phyloP scores from a whole-genome alignment of 2,113 vertebrate species.

The Ictalurus furcatus region DNA sequence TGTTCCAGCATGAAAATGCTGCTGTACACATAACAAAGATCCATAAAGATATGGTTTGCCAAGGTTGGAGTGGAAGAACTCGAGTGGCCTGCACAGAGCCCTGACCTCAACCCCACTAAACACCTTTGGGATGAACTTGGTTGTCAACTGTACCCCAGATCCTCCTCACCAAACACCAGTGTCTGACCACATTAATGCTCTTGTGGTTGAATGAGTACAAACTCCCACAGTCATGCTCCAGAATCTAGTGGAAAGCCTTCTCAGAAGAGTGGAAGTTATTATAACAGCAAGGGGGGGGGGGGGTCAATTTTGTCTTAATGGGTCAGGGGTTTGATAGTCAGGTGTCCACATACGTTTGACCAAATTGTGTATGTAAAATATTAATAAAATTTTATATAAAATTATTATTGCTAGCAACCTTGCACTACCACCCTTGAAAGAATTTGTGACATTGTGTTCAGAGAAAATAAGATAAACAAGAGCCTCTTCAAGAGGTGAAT shows the following conservation, averaged over 20 bases:
- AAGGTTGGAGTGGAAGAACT: too few species aligned
- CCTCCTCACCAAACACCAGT: background rate
- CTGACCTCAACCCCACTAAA: background rate
- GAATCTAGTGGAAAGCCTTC: background rate
- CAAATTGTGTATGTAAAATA: background rate
- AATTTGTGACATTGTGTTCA: too few species aligned
- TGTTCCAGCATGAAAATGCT: too few species aligned
- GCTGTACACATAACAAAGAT: too few species aligned
- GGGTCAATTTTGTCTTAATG: background rate
- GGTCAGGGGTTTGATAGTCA: background rate
- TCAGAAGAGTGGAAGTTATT: background rate
- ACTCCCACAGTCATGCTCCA: background rate
- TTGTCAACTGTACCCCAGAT: background rate
- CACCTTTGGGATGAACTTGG: background rate
- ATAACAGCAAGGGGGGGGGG: background rate
- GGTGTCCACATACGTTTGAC: background rate
- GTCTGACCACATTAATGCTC: background rate
- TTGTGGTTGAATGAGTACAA: background rate
- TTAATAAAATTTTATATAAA: background rate
- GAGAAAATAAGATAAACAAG: too few species aligned
- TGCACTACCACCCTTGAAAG: too few species aligned
- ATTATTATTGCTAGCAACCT: background rate
- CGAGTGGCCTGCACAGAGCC: too few species aligned
- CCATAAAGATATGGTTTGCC: too few species aligned
- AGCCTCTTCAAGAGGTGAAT: too few species aligned